Evolutionary conservation across 2,888 invertebrate species (phyloP).

Genomic region (Heliconius charithonia): DNA sequence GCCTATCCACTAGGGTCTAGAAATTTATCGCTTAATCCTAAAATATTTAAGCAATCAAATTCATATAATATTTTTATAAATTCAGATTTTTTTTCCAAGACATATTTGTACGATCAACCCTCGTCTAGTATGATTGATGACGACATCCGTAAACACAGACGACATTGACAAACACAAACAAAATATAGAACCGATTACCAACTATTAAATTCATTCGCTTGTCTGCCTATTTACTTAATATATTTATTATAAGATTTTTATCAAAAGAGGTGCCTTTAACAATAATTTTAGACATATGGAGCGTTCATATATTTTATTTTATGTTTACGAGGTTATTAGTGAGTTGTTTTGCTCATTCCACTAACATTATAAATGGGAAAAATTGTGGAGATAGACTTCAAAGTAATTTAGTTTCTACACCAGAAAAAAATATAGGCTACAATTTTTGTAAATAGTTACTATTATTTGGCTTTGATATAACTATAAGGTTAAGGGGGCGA

Average conservation of each 20-base stretch:
- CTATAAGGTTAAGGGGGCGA: no score
- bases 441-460: no score
- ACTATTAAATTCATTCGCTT: background rate
- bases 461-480: no score
- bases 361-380: no score
- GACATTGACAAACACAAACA: slow-evolving; percentile 28
- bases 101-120: slow-evolving; percentile 13
- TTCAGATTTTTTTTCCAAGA: background rate
- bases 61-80: background rate
- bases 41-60: background rate
- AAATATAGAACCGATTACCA: slow-evolving; percentile 15
- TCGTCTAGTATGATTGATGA: slow-evolving; percentile 32
- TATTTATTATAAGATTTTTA: background rate
- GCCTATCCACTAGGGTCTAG: no score
- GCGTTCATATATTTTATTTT: background rate
- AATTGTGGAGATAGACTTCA: no score
- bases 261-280: background rate
- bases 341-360: no score
- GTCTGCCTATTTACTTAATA: background rate
- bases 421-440: no score
- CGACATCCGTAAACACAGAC: slow-evolving; percentile 30
- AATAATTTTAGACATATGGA: background rate
- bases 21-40: no score
- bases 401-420: no score
- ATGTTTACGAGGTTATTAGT: no score